Evolutionary conservation across 2,888 invertebrate genomes (phyloP).

Genomic region (Drosophila neoperkinsi): DNA sequence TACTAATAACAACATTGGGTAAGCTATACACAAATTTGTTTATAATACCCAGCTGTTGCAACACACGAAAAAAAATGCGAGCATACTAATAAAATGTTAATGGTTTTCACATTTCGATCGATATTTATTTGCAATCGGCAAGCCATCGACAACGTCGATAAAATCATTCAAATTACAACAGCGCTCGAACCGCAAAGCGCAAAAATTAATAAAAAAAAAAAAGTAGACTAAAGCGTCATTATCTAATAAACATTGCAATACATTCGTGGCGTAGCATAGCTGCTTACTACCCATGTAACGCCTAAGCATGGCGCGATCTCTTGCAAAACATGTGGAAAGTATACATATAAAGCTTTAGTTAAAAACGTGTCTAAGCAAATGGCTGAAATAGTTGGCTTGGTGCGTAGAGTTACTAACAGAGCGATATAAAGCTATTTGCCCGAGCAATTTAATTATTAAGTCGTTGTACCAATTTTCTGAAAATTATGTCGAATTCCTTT

Average conservation of each 20-base stretch:
- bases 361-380: constrained; percentile 33
- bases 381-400: constrained; percentile 17
- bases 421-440: constrained; percentile 9
- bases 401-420: neutral
- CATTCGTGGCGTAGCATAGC: neutral
- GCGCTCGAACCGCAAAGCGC: constrained; percentile 44
- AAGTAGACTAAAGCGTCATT: constrained; percentile 60
- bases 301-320: constrained; percentile 48
- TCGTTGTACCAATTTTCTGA: neutral
- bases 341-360: constrained; percentile 31
- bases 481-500: neutral
- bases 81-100: constrained; percentile 37
- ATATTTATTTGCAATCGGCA: constrained; percentile 46
- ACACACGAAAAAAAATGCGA: neutral
- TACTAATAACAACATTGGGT: constrained; percentile 28
- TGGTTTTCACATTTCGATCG: constrained; percentile 56
- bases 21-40: constrained; percentile 25
- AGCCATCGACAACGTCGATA: constrained; percentile 35
- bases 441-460: constrained; percentile 8
- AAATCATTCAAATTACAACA: constrained; percentile 75
- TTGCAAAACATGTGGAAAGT: constrained; percentile 64
- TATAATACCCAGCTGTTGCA: neutral
- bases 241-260: constrained; percentile 76
- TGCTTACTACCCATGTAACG: constrained; percentile 41
- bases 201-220: constrained; percentile 34